These are phyloP conservation scores for Cryptotis parvus DNA, from an alignment of 2,113 vertebrate species.

Conservation along the genomic window DNA sequence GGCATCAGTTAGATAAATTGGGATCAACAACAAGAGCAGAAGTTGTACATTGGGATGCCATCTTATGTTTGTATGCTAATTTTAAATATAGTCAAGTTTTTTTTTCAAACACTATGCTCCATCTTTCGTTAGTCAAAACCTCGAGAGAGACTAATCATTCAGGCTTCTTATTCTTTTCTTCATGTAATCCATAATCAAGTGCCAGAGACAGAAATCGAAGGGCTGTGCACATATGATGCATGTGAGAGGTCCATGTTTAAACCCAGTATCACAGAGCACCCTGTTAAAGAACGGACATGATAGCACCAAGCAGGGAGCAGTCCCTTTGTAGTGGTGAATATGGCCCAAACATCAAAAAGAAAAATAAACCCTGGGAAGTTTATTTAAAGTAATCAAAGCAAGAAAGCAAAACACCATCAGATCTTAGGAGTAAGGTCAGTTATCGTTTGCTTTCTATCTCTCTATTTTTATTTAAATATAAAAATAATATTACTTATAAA, in stretches of 20 bases:
- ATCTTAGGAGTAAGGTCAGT: not conserved
- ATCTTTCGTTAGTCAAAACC: not conserved
- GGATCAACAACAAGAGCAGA: not conserved
- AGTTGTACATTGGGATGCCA: rapidly evolving
- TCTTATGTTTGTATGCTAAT: not conserved
- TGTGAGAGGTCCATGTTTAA: no score
- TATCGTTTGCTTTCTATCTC: not conserved
- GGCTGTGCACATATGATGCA: no score
- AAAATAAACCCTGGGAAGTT: not conserved
- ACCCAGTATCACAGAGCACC: no score
- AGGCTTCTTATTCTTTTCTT: not conserved
- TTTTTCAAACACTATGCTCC: not conserved
- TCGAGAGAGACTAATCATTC: not conserved
- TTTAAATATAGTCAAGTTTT: not conserved
- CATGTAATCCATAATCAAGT: not conserved
- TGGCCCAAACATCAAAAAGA: no score
- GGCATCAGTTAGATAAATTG: not conserved
- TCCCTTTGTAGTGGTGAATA: no score
- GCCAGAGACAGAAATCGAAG: not conserved
- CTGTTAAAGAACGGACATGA: no score
- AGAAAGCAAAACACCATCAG: not conserved
- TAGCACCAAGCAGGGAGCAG: no score
- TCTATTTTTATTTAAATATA: no score
- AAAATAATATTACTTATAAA: no score
- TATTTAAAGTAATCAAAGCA: not conserved